Conservation (phyloP, 2,113 vertebrate genomes). For the Petromus typicus region DNA sequence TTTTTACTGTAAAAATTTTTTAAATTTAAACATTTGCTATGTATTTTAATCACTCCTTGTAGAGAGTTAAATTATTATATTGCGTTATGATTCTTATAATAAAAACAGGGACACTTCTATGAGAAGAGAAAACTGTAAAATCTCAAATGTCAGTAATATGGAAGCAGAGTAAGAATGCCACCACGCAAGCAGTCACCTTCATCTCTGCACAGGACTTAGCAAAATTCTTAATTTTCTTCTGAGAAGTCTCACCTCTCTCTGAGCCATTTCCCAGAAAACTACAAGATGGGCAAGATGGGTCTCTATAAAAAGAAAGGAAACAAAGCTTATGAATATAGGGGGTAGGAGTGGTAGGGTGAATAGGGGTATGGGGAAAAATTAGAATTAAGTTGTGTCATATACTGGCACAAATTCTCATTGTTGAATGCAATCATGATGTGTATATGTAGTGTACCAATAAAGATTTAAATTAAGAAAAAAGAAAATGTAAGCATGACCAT, state of each 20-base stretch:
- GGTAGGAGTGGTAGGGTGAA: too few relatives aligned
- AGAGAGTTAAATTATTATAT: background rate
- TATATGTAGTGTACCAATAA: too few relatives aligned
- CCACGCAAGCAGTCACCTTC: background rate
- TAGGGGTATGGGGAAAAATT: too few relatives aligned
- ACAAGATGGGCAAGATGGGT: background rate
- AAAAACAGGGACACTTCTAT: background rate
- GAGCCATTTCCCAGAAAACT: background rate
- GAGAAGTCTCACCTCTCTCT: background rate
- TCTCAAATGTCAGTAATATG: background rate
- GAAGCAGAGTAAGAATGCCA: background rate
- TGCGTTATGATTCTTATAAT: background rate
- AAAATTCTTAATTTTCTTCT: background rate
- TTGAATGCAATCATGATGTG: too few relatives aligned
- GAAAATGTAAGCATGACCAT: background rate
- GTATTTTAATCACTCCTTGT: background rate
- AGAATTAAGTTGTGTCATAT: too few relatives aligned
- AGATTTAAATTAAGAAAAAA: too few relatives aligned
- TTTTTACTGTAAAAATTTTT: background rate
- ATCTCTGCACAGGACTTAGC: too few relatives aligned
- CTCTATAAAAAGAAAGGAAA: too few relatives aligned
- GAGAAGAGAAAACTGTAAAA: background rate
- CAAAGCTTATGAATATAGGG: too few relatives aligned
- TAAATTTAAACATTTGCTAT: background rate
- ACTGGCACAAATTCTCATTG: too few relatives aligned